Evolutionary conservation across 2,888 invertebrate genomes (phyloP), one percentile per base, ranked within the genome.

Genomic region (Anticlea derivata): DNA sequence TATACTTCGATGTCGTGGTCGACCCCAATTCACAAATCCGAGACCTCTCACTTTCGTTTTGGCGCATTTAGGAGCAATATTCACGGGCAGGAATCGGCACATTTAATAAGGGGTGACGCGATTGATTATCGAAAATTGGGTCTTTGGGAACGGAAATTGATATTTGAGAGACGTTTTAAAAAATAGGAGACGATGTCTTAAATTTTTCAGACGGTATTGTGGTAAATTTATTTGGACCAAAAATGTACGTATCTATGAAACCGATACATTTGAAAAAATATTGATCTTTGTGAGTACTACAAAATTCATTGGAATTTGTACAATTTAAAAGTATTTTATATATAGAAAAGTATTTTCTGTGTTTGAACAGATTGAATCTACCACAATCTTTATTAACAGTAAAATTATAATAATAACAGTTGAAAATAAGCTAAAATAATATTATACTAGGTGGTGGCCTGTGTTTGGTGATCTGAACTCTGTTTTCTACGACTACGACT

Each of bases 1-100:
- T 65, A 66, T 65, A 69, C 61, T 62, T 62, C 69, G 69, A 72
- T 72, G 71, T 68, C 72, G 68, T 61, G 68, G 68, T 64, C 56
- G 68, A 57, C 66, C 65, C 70, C 61, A 66, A 66, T 69, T 61
- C 62, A 65, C 50, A 45, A 44, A 48, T 58, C 57, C 53, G 56
- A 60, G 58, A 30, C 50, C 35, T 11, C 71, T 75, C 77, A 72
- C 73, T 78, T 77, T 73, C 68, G 58, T 64, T 66, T 58, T 10
- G 44, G 12, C 47, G 37, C 40, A 39, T 43, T 48, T 47, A 22
- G 33, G 20, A 40, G 39, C 39, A 52, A 47, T 53, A 46, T 57
- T 51, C 40, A 31, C 51, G 37, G 26, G 20, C 10, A 24, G 20
- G 30, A 43, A 40, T 41, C 26, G 47, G 50, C 20, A 45, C 45